A percentile compares a stretch with the other conserved stretches of the same genome.
Evolutionary conservation across 2,113 vertebrate genomes (phyloP).

Genomic region (Lophotis ruficrista): DNA sequence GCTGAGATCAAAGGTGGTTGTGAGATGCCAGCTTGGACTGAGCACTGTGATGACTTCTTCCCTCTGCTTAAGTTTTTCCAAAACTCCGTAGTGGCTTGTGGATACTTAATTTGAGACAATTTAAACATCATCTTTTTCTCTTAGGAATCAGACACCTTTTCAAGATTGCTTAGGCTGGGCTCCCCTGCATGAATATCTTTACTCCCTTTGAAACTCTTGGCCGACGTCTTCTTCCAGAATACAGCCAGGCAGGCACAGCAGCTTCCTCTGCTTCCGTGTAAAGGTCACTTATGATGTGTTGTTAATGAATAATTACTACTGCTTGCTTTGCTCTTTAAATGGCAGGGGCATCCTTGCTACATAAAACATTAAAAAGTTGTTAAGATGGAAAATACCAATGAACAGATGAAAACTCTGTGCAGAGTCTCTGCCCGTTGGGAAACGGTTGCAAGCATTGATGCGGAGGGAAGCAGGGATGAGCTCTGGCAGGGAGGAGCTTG

Average conservation of each 20-base stretch:
- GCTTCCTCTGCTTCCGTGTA: slow-evolving; percentile 1
- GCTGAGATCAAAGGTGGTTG: neutral
- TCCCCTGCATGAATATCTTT: neutral
- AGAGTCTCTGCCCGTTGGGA: neutral
- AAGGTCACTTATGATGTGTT: slow-evolving; percentile 41
- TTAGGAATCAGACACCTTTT: neutral
- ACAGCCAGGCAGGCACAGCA: neutral
- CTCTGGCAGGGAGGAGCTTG: neutral
- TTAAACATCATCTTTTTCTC: neutral
- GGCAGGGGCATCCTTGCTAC: slow-evolving; percentile 1
- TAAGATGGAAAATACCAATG: neutral
- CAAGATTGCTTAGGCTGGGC: neutral
- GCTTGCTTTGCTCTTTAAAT: neutral
- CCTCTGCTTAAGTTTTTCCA: neutral
- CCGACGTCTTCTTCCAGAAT: neutral
- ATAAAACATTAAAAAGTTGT: slow-evolving; percentile 3
- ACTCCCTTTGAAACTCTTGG: neutral
- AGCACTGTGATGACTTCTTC: neutral
- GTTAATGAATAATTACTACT: slow-evolving; percentile 49
- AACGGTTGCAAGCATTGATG: neutral
- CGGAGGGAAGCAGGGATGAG: neutral
- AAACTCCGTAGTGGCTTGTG: neutral
- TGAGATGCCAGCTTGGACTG: neutral
- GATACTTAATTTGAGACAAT: neutral
- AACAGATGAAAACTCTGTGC: neutral